Conservation (phyloP, 1,140 invertebrate genomes). For the Macrocentrus cingulum region DNA sequence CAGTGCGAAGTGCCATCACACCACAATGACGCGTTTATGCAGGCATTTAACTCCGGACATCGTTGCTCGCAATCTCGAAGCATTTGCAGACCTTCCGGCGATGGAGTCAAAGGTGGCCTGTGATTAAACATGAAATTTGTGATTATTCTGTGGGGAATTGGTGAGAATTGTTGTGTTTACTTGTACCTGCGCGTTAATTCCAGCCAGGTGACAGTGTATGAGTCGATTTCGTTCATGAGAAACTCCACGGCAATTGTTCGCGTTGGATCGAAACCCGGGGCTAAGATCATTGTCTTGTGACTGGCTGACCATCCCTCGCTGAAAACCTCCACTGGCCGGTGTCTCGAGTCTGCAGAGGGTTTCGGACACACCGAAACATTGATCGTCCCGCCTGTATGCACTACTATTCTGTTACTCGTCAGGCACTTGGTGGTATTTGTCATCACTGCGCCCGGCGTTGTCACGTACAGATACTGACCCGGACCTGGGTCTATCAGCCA, state of each 20-base stretch:
- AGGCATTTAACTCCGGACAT: constrained; percentile 84
- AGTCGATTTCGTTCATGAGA: constrained; percentile 70
- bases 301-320: constrained; percentile 76
- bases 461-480: constrained; percentile 70
- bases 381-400: constrained; percentile 68
- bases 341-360: constrained; percentile 60
- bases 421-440: constrained; percentile 63
- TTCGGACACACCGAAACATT: constrained; percentile 73
- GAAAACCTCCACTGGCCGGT: constrained; percentile 75
- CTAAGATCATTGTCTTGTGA: constrained; percentile 62
- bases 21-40: constrained; percentile 85
- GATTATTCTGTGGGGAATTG: not conserved
- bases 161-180: too few relatives aligned
- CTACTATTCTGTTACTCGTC: constrained; percentile 71
- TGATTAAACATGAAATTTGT: constrained; percentile 24
- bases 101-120: constrained; percentile 41
- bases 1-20: constrained; percentile 84
- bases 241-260: constrained; percentile 76
- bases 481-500: constrained; percentile 78
- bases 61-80: constrained; percentile 74
- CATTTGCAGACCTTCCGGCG: constrained; percentile 62
- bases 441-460: constrained; percentile 67
- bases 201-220: constrained; percentile 79
- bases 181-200: constrained; percentile 75
- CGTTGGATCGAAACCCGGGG: constrained; percentile 64